A percentile compares a stretch with the other conserved stretches of the same genome.
phyloP scores from a whole-genome alignment of 2,113 vertebrate species.

The Cyanoliseus patagonus region DNA sequence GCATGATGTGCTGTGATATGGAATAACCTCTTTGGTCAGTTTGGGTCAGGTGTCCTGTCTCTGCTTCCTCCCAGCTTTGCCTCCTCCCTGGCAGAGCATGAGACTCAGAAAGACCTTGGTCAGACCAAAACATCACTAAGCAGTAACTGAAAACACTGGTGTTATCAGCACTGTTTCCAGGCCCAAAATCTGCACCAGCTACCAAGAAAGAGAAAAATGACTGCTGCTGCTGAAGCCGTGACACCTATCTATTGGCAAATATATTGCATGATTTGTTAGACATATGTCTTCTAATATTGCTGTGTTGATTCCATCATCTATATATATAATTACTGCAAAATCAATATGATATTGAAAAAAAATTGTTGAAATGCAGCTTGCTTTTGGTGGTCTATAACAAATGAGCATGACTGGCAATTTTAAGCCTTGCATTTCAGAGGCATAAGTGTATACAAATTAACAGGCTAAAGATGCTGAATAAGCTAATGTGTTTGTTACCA shows the following conservation, averaged over 20 bases:
- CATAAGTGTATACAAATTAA: not conserved
- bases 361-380: not conserved
- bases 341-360: not conserved
- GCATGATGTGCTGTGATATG: too few relatives aligned
- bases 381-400: not conserved
- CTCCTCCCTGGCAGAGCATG: too few relatives aligned
- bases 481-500: not conserved
- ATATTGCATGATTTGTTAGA: not conserved
- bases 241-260: not conserved
- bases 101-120: too few relatives aligned
- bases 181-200: too few relatives aligned
- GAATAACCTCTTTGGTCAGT: too few relatives aligned
- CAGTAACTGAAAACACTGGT: too few relatives aligned
- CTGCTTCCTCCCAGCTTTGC: too few relatives aligned
- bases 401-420: not conserved
- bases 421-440: slow-evolving; percentile 7
- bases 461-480: not conserved
- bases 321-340: slow-evolving; percentile 10
- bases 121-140: too few relatives aligned
- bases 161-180: too few relatives aligned
- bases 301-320: not conserved
- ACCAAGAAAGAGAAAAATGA: too few relatives aligned
- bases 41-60: too few relatives aligned
- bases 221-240: too few relatives aligned
- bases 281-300: not conserved